Conservation (phyloP, 2,888 invertebrate species). For the Timema podura region DNA sequence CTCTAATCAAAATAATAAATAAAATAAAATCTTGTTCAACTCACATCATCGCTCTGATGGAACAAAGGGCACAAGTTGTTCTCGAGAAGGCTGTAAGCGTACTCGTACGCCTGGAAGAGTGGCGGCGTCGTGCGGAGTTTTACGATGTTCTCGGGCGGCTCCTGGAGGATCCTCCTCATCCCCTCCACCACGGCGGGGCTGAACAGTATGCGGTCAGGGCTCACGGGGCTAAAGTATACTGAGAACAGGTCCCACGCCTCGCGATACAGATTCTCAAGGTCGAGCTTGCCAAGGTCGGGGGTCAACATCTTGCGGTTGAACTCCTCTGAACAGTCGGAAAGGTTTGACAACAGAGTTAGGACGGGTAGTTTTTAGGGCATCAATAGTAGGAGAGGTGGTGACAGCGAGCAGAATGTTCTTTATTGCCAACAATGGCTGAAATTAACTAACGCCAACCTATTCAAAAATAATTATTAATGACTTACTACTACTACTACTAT, state of each 20-base stretch:
- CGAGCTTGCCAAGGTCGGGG: conserved; percentile 64
- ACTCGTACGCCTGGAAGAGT: conserved; percentile 74
- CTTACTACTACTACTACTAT: too few species aligned
- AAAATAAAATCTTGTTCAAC: conserved; percentile 24
- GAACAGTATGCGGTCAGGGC: conserved; percentile 58
- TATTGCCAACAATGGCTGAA: too few species aligned
- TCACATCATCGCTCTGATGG: conserved; percentile 76
- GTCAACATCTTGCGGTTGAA: conserved; percentile 74
- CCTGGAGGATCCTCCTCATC: conserved; percentile 56
- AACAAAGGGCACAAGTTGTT: conserved; percentile 71
- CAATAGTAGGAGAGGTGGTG: too few species aligned
- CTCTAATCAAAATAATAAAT: conserved; percentile 19
- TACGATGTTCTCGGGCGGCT: conserved; percentile 58
- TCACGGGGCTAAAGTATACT: conserved; percentile 60
- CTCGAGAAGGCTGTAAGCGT: conserved; percentile 69
- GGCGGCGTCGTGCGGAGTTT: conserved; percentile 72
- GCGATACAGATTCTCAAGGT: conserved; percentile 58
- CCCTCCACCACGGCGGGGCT: conserved; percentile 53
- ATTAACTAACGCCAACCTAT: too few species aligned
- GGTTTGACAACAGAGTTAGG: too few species aligned
- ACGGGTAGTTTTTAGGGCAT: too few species aligned
- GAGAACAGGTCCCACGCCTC: conserved; percentile 66
- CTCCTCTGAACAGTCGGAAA: conserved; percentile 55
- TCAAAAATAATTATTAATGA: too few species aligned
- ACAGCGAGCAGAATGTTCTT: too few species aligned